phyloP scores from a whole-genome alignment of 1,140 invertebrate species.

The Lucilia cuprina region DNA sequence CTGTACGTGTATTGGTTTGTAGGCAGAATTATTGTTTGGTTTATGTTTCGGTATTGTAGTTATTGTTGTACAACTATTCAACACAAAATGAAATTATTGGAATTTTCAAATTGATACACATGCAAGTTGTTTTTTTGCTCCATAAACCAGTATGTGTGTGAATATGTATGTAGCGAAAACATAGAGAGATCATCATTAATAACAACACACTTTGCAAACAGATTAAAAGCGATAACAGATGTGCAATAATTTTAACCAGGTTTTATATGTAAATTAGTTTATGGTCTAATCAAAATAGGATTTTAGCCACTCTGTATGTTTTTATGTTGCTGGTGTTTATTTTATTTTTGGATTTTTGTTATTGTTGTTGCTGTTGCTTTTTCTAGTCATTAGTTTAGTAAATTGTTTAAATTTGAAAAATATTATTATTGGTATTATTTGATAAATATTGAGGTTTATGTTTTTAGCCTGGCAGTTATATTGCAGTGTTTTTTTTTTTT shows the following conservation, averaged over 20 bases:
- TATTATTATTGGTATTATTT: not conserved
- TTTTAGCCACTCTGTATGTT: not conserved
- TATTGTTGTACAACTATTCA: not conserved
- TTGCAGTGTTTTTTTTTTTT: not conserved
- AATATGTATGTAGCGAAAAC: not conserved
- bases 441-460: not conserved
- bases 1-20: not conserved
- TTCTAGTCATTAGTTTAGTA: not conserved
- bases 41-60: not conserved
- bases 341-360: not conserved
- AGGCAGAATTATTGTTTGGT: not conserved
- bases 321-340: not conserved
- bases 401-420: conserved; percentile 4
- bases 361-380: not conserved
- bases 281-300: conserved; percentile 36
- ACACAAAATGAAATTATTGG: not conserved
- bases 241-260: conserved; percentile 32
- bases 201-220: conserved; percentile 36
- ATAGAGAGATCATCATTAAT: conserved; percentile 35
- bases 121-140: not conserved
- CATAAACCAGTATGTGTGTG: too few relatives aligned
- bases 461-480: not conserved
- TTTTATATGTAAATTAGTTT: conserved; percentile 35
- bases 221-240: conserved; percentile 36
- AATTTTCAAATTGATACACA: not conserved